Evolutionary conservation across 1,140 invertebrate genomes (phyloP), one percentile per base, ranked within the genome.

Genomic region (Thaumatotibia leucotreta): DNA sequence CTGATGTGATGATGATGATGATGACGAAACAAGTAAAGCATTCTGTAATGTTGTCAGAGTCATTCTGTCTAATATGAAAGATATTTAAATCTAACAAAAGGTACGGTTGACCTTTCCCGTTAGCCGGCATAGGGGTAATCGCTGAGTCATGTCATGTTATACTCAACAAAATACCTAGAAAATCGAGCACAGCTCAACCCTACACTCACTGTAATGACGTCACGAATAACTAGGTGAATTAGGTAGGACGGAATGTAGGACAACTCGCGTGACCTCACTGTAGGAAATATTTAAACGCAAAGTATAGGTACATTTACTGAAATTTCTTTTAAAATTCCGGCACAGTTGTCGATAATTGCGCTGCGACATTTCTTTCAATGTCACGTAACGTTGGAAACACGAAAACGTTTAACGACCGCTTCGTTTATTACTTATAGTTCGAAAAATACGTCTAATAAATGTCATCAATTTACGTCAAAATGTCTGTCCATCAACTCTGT

Each of bases 181-280:
- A 58, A 58, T 14, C 14, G 23, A 29, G 6, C 50, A 4, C 11
- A 52, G 11, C 14, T 29, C 52, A 29, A 58, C 52, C 52, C 23
- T 8, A 14, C n/a, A 58, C 9, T 29, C n/a, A 58, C 23, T n/a
- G 23, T 61, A 65, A 64, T 72, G 69, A 70, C 67, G 62, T 70
- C 66, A 76, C 63, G 54, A 63, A 31, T 64, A 23, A 62, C 66
- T 27, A 58, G 31, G 61, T 65, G 61, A 68, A 72, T 68, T 70
- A 74, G 61, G 50, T 70, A 74, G 61, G 50, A n/a, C 61, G 65
- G 66, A 70, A 73, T 74, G 62, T 70, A 65, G 75, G 32, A 67
- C 71, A 71, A 54, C n/a, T 54, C 50, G 50, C 24, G 50, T 54
- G 50, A 54, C 50, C 9, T 23, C 10, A 54, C 11, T n/a, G 33